Evolutionary conservation across 2,888 invertebrate species (phyloP), one percentile per base, ranked within the genome.

Genomic region (Phasia obesa): DNA sequence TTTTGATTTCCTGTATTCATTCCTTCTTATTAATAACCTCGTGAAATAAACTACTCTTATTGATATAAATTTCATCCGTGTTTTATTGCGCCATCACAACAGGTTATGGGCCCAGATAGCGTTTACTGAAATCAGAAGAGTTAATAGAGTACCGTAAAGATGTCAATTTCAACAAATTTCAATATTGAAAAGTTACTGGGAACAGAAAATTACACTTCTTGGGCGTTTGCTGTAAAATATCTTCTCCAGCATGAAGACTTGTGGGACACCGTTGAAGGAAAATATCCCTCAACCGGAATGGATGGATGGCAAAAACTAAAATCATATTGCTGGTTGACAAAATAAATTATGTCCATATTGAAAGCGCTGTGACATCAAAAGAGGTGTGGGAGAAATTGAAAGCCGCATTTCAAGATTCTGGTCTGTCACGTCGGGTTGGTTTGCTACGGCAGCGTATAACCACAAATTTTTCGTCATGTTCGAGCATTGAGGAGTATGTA

Each of bases 311-410:
- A 2, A 73, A 62, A 19, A 53, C 44, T 0, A 81, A 81, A 38
- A 69, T 81, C 11, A 75, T 78, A 62, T 67, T 17, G 51, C 71
- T 73, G 3, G 53, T 84, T 1, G 84, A 80, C 15, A 80, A 77
- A n/a, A n/a, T n/a, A n/a, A n/a, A n/a, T n/a, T n/a, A n/a, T n/a
- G n/a, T n/a, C n/a, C n/a, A n/a, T n/a, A 70, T 31, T 31, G 31
- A 31, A 31, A 7, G 31, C 7, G 31, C 31, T 6, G 31, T 6
- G 7, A 31, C 31, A 6, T 31, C 31, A 6, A 31, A 31, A 31
- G 31, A 31, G 7, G 31, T 31, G 0, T 85, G 81, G 71, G 35
- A 81, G 19, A 83, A 77, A 23, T 67, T 85, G 23, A 80, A 85
- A 44, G 11, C 35, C 1, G 81, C 83, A 0, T 83, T 83, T 71